phyloP scores from a whole-genome alignment of 2,888 invertebrate genomes.

The Heliconius erato region DNA sequence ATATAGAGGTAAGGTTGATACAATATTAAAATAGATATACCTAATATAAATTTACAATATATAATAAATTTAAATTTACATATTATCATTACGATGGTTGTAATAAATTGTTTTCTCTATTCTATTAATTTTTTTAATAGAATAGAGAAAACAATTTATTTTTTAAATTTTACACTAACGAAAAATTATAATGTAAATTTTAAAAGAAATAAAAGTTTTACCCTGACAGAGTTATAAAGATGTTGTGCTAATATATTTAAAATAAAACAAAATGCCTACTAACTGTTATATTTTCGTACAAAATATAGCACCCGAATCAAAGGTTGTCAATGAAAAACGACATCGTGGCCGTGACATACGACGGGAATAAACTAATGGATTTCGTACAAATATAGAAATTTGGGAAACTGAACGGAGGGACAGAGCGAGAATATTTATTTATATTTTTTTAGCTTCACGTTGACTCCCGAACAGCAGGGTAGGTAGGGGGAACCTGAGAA shows the following conservation, averaged over 20 bases:
- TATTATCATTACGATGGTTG: no score
- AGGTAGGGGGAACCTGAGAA: no score
- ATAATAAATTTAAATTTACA: no score
- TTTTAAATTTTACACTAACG: no score
- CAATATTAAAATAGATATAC: no score
- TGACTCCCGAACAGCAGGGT: no score
- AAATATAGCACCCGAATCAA: conserved; percentile 16
- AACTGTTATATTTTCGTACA: background rate
- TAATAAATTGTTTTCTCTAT: no score
- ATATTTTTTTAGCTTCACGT: background rate
- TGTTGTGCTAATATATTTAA: background rate
- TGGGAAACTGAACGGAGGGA: background rate
- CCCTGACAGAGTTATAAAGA: background rate
- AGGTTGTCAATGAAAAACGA: conserved; percentile 1
- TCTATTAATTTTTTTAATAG: no score
- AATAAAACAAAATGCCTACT: background rate
- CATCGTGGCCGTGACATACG: conserved; percentile 25
- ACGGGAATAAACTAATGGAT: conserved; percentile 29
- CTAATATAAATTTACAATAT: no score
- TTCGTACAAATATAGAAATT: conserved; percentile 19
- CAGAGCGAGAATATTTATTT: background rate
- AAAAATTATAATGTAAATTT: no score
- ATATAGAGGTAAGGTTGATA: no score
- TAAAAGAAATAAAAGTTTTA: background rate
- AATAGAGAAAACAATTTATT: no score